These are phyloP conservation scores for Diachasma alloeum DNA, from an alignment of 1,140 invertebrate genomes.

Conservation along the genomic window DNA sequence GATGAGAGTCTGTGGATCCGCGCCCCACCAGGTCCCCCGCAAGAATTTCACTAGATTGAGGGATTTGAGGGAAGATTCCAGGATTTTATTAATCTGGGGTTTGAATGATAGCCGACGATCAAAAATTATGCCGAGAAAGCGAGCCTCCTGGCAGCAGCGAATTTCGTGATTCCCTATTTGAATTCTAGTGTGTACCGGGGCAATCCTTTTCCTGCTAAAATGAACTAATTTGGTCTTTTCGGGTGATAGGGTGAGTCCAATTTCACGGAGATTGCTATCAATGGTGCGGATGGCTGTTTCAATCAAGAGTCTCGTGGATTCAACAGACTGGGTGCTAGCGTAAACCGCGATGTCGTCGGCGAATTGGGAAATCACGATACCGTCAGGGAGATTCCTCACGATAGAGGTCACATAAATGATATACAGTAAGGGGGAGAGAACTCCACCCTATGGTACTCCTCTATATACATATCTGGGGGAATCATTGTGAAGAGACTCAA, in stretches of 20 bases:
- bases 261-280: background rate
- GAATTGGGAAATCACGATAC: slow-evolving; percentile 16
- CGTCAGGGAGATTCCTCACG: background rate
- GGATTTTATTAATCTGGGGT: slow-evolving; percentile 22
- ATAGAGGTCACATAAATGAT: background rate
- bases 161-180: slow-evolving; percentile 8
- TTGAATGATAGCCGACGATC: slow-evolving; percentile 30
- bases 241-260: slow-evolving; percentile 31
- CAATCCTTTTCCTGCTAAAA: slow-evolving; percentile 23
- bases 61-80: slow-evolving; percentile 13
- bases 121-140: slow-evolving; percentile 36
- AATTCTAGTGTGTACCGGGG: background rate
- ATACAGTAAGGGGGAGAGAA: slow-evolving; percentile 17
- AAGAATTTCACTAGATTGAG: slow-evolving; percentile 33
- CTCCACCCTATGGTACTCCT: slow-evolving; percentile 28
- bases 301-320: background rate
- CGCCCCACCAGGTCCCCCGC: no score
- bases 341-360: slow-evolving; percentile 30
- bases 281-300: background rate
- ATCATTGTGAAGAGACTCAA: background rate
- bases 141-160: background rate
- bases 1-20: no score
- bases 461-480: background rate
- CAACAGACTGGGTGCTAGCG: background rate
- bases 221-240: slow-evolving; percentile 34